phyloP scores from a whole-genome alignment of 2,888 invertebrate genomes.

The Venusia cambrica region DNA sequence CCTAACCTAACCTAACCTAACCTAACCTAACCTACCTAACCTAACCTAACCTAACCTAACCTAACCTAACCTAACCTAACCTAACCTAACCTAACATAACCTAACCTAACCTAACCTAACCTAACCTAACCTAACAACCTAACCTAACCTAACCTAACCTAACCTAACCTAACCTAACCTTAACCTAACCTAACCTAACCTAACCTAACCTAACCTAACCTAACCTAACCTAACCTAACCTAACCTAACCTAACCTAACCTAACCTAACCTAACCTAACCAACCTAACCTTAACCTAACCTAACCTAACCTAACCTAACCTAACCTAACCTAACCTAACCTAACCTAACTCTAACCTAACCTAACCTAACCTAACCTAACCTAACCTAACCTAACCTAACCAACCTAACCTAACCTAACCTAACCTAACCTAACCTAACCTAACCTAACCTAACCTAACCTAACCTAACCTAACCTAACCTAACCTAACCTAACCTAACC shows the following conservation, averaged over 20 bases:
- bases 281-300: conserved; percentile 1
- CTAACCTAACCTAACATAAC: conserved; percentile 4
- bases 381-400: conserved; percentile 5
- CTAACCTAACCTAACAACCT: conserved; percentile 5
- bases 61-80: conserved; percentile 5
- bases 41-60: conserved; percentile 5
- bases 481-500: no score
- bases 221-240: conserved; percentile 3
- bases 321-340: no score
- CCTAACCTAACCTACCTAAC: no score
- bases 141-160: conserved; percentile 5
- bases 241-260: conserved; percentile 2
- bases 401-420: conserved; percentile 5
- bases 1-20: no score
- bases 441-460: no score
- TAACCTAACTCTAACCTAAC: conserved; percentile 5
- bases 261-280: conserved; percentile 5
- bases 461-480: conserved; percentile 15
- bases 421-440: conserved; percentile 6
- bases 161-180: conserved; percentile 5
- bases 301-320: conserved; percentile 5
- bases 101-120: conserved; percentile 5
- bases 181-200: conserved; percentile 5
- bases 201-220: conserved; percentile 4
- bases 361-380: conserved; percentile 5